Evolutionary conservation across 1,140 invertebrate species (phyloP), one percentile per base, ranked within the genome.

Genomic region (Tribolium castaneum): DNA sequence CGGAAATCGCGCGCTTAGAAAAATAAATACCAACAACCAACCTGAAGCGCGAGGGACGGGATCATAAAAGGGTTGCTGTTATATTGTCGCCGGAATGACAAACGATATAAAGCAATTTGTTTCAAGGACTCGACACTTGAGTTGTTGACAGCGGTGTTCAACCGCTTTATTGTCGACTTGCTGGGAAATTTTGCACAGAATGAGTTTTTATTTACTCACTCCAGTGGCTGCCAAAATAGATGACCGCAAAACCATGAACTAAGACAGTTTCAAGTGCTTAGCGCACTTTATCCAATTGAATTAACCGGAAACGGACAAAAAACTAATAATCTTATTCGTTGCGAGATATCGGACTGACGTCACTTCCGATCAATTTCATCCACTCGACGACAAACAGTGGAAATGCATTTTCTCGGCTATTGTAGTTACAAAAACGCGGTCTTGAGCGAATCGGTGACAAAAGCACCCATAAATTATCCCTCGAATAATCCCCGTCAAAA

Each of bases 101-200:
- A 59, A 59, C 16, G 39, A 45, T 45, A 59, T 59, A 59, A 59
- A 59, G 22, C 54, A 59, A 59, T 59, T 59, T 30, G 54, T 59
- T 59, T 59, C 54, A 30, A 59, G 54, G 54, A 59, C 16, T 59
- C 54, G 54, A 19, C 54, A n/a, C 54, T 59, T 30, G 54, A 59
- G 54, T 25, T 45, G 39, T 45, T n/a, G 39, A 45, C 39, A 45
- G 39, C 39, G 39, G 39, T 45, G n/a, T 30, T 7, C 39, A 45
- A 45, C 39, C 39, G 39, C 39, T 45, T 45, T 45, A 45, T 45
- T 45, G 39, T 45, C n/a, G n/a, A 30, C 25, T 30, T 30, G 25
- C 25, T 30, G 6, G 1, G 25, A 30, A 25, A 30, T 30, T 30
- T 30, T 30, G 25, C 25, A 3, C 39, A 3, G 39, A 45, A 45